These are phyloP conservation scores for Nylanderia fulva DNA, from an alignment of 1,140 invertebrate species.

Conservation along the genomic window DNA sequence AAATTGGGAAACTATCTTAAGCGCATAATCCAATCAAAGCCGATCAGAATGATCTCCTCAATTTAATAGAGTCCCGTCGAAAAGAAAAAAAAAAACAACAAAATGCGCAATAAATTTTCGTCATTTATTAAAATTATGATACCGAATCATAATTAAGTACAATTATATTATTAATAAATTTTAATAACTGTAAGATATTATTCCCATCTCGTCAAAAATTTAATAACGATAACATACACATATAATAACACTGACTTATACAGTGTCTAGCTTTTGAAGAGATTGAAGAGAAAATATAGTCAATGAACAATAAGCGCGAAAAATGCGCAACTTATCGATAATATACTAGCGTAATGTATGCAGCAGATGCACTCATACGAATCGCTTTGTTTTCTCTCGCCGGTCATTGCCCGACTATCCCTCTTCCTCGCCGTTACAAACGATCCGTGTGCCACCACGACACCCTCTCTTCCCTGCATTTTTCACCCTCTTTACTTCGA, in stretches of 20 bases:
- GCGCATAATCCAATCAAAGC: constrained; percentile 55
- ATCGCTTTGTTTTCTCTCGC: constrained; percentile 53
- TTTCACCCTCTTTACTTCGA: constrained; percentile 44
- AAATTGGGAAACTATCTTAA: constrained; percentile 46
- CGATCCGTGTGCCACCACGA: constrained; percentile 36
- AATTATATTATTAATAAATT: background rate
- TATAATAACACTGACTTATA: too few species aligned
- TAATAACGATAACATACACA: too few species aligned
- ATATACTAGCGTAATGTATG: constrained; percentile 44
- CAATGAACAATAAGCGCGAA: too few species aligned
- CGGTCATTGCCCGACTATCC: constrained; percentile 63
- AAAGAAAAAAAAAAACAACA: background rate
- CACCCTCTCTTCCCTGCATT: constrained; percentile 22
- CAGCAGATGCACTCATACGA: constrained; percentile 39
- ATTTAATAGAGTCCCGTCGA: constrained; percentile 19
- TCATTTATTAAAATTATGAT: background rate
- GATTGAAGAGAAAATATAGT: too few species aligned
- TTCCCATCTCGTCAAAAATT: too few species aligned
- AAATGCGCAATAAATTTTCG: background rate
- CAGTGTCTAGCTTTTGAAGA: too few species aligned
- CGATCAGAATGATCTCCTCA: constrained; percentile 41
- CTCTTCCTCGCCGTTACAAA: constrained; percentile 63
- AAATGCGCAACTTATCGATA: too few species aligned
- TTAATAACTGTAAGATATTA: background rate
- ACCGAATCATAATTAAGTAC: background rate